Evolutionary conservation across 2,888 invertebrate genomes (phyloP), one percentile per base, ranked within the genome.

Genomic region (Aricia artaxerxes): DNA sequence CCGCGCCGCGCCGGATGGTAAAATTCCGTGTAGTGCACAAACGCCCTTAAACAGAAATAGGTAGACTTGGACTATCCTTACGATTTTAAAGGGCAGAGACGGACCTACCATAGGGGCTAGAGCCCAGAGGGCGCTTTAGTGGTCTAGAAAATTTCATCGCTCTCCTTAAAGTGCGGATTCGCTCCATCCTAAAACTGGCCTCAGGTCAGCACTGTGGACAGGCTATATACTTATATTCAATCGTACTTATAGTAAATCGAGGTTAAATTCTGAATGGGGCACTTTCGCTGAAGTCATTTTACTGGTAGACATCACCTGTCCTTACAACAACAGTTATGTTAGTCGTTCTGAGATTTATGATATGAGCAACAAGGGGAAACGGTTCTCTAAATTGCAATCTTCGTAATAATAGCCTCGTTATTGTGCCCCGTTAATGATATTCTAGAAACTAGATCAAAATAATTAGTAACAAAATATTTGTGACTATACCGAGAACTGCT

Each of bases 281-380:
- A 57, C 57, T 57, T 57, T 4, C 57, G 16, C 16, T 4, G 57
- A 16, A 13, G 57, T 57, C 61, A 64, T 64, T 64, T 64, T 4
- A 31, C 64, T 31, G 11, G 64, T 64, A 31, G 31, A 64, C 64
- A 1, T 31, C 31, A 11, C 64, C 31, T 64, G 9, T 64, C 35
- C 35, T 69, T 69, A 69, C 69, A 5, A 16, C 1, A 16, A 1
- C 5, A 35, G 13, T 2, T 31, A 69, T 31, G 64, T 69, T 35
- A 69, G 69, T 35, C 69, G 31, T 64, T 69, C 16, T 38, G 16
- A 76, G 76, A 76, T 76, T 53, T 76, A 73, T 44, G 73, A 44
- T 73, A 44, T 73, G 44, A 44, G 13, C 35, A 69, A 69, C 35
- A 69, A 69, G 69, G 24, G 64, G 69, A 69, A 69, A 69, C 69